phyloP scores from a whole-genome alignment of 2,797 vertebrate genomes.

The Eulemur coronatus region DNA sequence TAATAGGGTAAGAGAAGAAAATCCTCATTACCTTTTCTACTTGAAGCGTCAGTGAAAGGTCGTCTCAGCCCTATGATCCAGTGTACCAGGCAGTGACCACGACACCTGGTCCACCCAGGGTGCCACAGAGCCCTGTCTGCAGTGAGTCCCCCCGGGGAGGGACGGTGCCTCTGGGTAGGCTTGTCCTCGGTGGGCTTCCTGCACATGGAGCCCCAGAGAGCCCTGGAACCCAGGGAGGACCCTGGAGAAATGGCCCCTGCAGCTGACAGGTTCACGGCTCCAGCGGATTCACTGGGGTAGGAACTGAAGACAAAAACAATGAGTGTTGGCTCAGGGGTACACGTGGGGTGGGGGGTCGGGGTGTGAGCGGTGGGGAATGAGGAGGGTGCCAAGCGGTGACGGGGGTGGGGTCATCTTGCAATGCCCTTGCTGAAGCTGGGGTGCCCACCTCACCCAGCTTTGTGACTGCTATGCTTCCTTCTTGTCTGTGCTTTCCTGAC shows the following conservation, averaged over 20 bases:
- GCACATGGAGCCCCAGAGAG: fast-evolving
- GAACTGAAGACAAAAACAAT: background rate
- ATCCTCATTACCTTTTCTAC: fast-evolving
- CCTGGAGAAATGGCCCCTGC: background rate
- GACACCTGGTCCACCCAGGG: background rate
- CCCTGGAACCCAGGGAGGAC: no score
- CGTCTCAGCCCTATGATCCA: fast-evolving
- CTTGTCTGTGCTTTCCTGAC: background rate
- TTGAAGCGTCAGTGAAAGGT: background rate
- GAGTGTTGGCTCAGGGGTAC: background rate
- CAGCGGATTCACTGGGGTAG: fast-evolving
- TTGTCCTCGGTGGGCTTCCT: background rate
- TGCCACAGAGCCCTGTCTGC: fast-evolving
- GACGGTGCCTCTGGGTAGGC: no score
- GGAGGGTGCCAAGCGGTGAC: background rate
- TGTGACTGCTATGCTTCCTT: background rate
- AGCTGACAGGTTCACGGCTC: no score
- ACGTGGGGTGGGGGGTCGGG: fast-evolving
- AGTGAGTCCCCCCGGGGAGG: background rate
- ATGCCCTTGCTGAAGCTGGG: background rate
- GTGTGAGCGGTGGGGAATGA: background rate
- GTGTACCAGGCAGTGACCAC: fast-evolving
- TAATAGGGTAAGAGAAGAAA: background rate
- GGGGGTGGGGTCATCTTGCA: background rate
- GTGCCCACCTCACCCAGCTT: no score